phyloP scores from a whole-genome alignment of 2,113 vertebrate species.

The Tapirus terrestris region DNA sequence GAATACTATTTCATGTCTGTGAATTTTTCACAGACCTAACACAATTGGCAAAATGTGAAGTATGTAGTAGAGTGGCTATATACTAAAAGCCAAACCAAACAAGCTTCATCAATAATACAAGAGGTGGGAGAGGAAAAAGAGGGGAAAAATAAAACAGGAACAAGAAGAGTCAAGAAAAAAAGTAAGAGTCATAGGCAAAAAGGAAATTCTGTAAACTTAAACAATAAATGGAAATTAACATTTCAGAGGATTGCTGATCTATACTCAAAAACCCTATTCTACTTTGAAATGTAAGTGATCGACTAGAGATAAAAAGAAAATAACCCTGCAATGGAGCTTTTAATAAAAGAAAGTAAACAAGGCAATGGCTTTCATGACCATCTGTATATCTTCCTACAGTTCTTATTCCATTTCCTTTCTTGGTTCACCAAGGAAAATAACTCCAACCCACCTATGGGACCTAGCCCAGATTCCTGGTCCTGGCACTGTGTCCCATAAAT shows the following conservation, averaged over 20 bases:
- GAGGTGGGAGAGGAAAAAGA: background rate
- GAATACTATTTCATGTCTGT: background rate
- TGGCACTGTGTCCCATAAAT: background rate
- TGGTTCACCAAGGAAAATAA: background rate
- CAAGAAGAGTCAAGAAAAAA: background rate
- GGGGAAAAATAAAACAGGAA: background rate
- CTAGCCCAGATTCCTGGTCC: background rate
- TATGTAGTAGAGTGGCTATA: background rate
- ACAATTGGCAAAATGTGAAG: background rate
- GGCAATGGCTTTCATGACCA: background rate
- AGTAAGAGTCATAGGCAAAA: background rate
- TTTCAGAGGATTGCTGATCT: constrained; percentile 6
- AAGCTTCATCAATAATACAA: constrained; percentile 31
- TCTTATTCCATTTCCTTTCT: background rate
- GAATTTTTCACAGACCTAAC: constrained; percentile 51
- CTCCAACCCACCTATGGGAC: background rate
- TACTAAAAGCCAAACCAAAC: constrained; percentile 8
- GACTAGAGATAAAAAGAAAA: background rate
- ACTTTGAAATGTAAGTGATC: constrained; percentile 49
- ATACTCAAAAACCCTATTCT: background rate
- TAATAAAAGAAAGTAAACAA: constrained; percentile 19
- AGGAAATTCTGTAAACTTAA: constrained; percentile 14
- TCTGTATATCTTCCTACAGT: background rate
- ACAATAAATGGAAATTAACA: constrained; percentile 38
- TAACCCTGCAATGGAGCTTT: background rate